Base-by-base conservation (phyloP, 2,113 vertebrate genomes). In the Alectura lathami region DNA sequence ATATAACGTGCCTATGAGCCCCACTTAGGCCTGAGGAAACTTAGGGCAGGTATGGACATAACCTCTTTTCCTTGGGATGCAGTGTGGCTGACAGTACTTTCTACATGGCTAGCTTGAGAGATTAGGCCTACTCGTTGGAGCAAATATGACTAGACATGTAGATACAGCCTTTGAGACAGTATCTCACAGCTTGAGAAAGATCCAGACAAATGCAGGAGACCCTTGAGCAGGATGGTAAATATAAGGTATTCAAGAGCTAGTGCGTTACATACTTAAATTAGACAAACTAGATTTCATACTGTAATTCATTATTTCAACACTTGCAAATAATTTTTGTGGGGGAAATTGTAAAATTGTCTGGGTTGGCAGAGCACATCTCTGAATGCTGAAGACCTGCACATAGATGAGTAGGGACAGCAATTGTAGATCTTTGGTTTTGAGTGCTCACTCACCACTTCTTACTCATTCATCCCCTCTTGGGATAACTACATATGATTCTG, bases 201-300 rank as follows among this genome's bases (percentile, higher is more conserved):
- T 26, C 17, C 0, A 63, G 8, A 38, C 0, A 1, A 47, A 29
- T 16, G 15, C 50, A 6, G 7, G n/a, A 57, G 6, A 57, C 13
- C 11, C 56, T 59, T 2, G 2, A 64, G 23, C 13, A 79, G 48
- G 24, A 47, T 26, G 73, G 26, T 34, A 56, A 36, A 15, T 13
- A 38, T 60, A 38, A 89, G 40, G 29, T 4, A 12, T 73, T 90
- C 69, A 62, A 75, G 72, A 50, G 36, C 47, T 36, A 75, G 14
- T 50, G 14, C 40, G 17, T 47, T 64, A 47, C 16, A 8, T 47
- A 4, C 12, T 24, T 74, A 43, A 84, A 75, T 50, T 13, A 70
- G 27, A 42, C n/a, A 85, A 75, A 56, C 8, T 34, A 26, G 43
- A 43, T 45, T 47, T 73, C 30, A 26, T 3, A 32, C 66, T 89